Percentiles rank a stretch among this genome's conserved stretches.
These are phyloP conservation scores for Acrocephalus kingi DNA, from an alignment of 2,113 vertebrate genomes.

Conservation along the genomic window DNA sequence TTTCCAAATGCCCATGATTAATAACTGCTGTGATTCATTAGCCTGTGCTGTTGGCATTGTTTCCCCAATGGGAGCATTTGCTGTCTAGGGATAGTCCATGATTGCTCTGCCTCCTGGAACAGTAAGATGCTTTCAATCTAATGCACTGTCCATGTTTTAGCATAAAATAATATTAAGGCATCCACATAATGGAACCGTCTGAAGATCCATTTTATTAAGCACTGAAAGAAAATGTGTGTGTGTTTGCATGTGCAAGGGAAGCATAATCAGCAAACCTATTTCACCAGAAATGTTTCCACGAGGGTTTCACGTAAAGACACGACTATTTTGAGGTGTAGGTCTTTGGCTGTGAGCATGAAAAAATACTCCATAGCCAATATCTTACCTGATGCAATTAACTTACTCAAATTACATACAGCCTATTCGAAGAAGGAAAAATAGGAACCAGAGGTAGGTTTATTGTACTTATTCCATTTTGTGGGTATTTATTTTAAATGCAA, in stretches of 20 bases:
- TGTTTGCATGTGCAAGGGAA: background rate
- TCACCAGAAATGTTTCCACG: background rate
- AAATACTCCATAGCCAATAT: background rate
- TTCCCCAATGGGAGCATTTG: conserved; percentile 55
- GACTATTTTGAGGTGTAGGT: background rate
- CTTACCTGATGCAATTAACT: conserved; percentile 29
- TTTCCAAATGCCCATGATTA: conserved; percentile 32
- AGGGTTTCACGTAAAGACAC: fast-evolving
- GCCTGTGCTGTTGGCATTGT: conserved; percentile 28
- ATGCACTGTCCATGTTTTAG: conserved; percentile 41
- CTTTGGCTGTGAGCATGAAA: background rate
- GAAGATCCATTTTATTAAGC: conserved; percentile 66
- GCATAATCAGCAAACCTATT: conserved; percentile 21
- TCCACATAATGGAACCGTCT: conserved; percentile 51
- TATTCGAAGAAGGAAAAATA: conserved; percentile 6
- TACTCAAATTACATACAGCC: background rate
- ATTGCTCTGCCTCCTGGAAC: conserved; percentile 45
- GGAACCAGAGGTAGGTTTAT: background rate
- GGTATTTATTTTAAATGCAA: conserved; percentile 42
- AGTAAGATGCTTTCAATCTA: conserved; percentile 65
- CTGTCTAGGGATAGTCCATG: conserved; percentile 34
- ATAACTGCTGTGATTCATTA: conserved; percentile 58
- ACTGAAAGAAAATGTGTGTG: conserved; percentile 19
- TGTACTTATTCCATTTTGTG: conserved; percentile 18
- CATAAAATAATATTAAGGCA: conserved; percentile 69